Percentiles rank a stretch among this genome's conserved stretches.
Conservation (phyloP, 2,113 vertebrate genomes). For the Pseudolaguvia tuberculata region DNA sequence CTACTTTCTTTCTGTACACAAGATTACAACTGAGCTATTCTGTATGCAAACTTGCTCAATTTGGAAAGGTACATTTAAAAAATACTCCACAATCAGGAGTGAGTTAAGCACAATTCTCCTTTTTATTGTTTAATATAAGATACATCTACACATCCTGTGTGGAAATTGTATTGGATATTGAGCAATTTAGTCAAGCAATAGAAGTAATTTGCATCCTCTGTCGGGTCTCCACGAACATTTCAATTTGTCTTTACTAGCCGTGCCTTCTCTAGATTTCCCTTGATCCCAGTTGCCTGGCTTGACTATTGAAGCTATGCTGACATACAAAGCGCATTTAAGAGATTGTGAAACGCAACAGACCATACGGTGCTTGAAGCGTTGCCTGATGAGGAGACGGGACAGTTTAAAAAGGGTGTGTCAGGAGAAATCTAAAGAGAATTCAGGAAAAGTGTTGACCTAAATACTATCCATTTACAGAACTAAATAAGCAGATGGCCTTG, state of each 20-base stretch:
- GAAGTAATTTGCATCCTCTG: slow-evolving; percentile 59
- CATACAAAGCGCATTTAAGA: slow-evolving; percentile 35
- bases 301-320: slow-evolving; percentile 39
- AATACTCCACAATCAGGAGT: too few relatives aligned
- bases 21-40: too few relatives aligned
- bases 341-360: slow-evolving; percentile 15
- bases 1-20: too few relatives aligned
- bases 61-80: too few relatives aligned
- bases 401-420: background rate
- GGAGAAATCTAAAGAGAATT: background rate
- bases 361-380: background rate
- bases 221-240: slow-evolving; percentile 62
- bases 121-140: too few relatives aligned
- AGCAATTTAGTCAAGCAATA: slow-evolving; percentile 60
- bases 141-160: slow-evolving; percentile 17
- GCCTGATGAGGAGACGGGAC: background rate
- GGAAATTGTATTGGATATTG: slow-evolving; percentile 56
- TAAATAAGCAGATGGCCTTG: slow-evolving; percentile 18
- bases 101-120: too few relatives aligned
- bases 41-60: too few relatives aligned
- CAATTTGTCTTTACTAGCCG: slow-evolving; percentile 62
- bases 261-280: slow-evolving; percentile 59
- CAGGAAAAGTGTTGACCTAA: background rate
- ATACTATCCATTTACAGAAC: slow-evolving; percentile 19
- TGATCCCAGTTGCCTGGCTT: slow-evolving; percentile 55